Base-by-base conservation (phyloP, 1,140 invertebrate species). In the Venustaconcha ellipsiformis region DNA sequence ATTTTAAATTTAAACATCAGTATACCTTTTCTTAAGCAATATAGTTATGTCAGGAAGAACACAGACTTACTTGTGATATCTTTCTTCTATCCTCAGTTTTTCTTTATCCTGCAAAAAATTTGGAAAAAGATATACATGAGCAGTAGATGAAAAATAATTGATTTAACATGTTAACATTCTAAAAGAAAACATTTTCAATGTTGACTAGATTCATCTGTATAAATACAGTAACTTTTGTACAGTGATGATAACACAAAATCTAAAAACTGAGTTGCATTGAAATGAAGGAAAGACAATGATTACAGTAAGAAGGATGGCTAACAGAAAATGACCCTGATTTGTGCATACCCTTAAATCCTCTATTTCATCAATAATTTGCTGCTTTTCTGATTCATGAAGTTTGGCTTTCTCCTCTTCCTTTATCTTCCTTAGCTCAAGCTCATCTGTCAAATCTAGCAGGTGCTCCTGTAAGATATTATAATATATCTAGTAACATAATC, bases 321-420 rank as follows among this genome's bases (percentile, higher is more conserved):
- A 48, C 11, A 48, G 37, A 48, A 48, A 48, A 48, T 48, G 37
- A 11, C 37, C 37, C 18, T 63, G 12, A 56, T 58, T 56, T 37
- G 17, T 20, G 17, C 80, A 70, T 71, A 84, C 85, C 78, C 83
- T 79, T 56, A 86, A 78, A 26, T 85, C 83, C 70, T 86, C 84
- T 73, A 88, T 85, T 68, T 88, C 84, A 23, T 83, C 82, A 15
- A 88, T 86, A 64, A 86, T 86, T 63, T 87, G 80, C 67, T 83
- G 83, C 60, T 81, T 86, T 62, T 85, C 83, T 57, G 67, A 68
- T 15, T 78, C 79, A 77, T 86, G 83, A 13, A 73, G 78, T 64
- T 78, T 80, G 20, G 77, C 55, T 55, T 85, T 78, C 70, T 85
- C 83, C 18, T 78, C 71, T 71, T 87, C 83, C 60, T 78, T 67